Base-by-base conservation (phyloP, 1,140 invertebrate genomes). In the Hyles euphorbiae region DNA sequence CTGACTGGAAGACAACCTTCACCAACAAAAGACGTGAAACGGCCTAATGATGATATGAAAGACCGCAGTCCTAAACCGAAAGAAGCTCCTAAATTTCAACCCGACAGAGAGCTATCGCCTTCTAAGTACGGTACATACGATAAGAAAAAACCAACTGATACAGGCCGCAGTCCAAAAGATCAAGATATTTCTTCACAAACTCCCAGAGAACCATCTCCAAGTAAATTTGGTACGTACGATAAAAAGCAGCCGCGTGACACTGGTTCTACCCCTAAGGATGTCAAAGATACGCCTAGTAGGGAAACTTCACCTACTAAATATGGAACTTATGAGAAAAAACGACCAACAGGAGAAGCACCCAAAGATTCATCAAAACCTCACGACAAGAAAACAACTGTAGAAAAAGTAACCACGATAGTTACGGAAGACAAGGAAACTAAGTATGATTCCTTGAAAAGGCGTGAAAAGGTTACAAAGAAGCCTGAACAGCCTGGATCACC, bases 151-250 rank as follows among this genome's bases (percentile, higher is more conserved):
- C 5, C 34, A 8, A 46, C 22, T 9, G 9, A 45, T 46, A 33
- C 53, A 54, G 10, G 34, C 12, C 34, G 9, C n/a, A 12, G 2
- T 46, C 43, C 43, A 6, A 33, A 8, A 46, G n/a, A 53, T 53
- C n/a, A 11, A 48, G 47, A 48, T 40, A 8, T 40, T 40, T 2
- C 36, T n/a, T 22, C n/a, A 6, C 6, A 34, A 8, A n/a, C 34
- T 46, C 44, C 12, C 11, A 68, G 58, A 54, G 67, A 74, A 58
- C 51, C 54, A 3, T 74, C 70, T 32, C 68, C 72, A 6, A 36
- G 57, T 10, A 79, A 74, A 48, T 74, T 54, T 66, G 71, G 63
- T 34, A 71, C 74, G 2, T 76, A 71, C n/a, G 67, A 72, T 40
- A 52, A 40, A 40, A 40, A 40, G 4, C 36, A 40, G 8, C 36